phyloP scores from a whole-genome alignment of 2,113 vertebrate species.

The Sphyrna mokarran region DNA sequence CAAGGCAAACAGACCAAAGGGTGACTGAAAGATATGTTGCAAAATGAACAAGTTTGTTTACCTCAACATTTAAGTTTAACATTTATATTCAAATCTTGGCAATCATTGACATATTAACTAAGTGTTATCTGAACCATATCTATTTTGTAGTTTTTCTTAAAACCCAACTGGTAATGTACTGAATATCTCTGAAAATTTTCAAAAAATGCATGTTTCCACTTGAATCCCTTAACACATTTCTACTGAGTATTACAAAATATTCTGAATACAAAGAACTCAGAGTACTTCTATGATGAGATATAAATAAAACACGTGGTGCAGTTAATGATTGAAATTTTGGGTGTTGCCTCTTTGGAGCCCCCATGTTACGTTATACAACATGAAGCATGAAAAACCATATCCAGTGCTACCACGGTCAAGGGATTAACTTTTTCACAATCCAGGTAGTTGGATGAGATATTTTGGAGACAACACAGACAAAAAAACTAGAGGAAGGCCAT shows the following conservation, averaged over 20 bases:
- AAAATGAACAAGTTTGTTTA: neutral
- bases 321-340: neutral
- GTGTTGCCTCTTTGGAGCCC: neutral
- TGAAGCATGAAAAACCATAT: neutral
- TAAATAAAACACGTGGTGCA: neutral
- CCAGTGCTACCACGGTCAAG: neutral
- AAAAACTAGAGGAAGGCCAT: neutral
- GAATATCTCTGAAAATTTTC: neutral
- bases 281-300: neutral
- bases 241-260: neutral
- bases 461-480: neutral
- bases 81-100: neutral
- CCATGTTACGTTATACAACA: neutral
- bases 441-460: neutral
- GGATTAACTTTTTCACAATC: neutral
- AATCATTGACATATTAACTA: neutral
- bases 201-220: neutral
- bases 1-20: neutral
- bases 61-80: neutral
- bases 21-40: neutral
- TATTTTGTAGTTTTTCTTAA: neutral
- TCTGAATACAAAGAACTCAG: neutral
- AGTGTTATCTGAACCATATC: neutral
- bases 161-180: neutral
- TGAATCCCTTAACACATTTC: neutral